Base-by-base conservation (phyloP, 2,113 vertebrate genomes). In the Petroica traversi region DNA sequence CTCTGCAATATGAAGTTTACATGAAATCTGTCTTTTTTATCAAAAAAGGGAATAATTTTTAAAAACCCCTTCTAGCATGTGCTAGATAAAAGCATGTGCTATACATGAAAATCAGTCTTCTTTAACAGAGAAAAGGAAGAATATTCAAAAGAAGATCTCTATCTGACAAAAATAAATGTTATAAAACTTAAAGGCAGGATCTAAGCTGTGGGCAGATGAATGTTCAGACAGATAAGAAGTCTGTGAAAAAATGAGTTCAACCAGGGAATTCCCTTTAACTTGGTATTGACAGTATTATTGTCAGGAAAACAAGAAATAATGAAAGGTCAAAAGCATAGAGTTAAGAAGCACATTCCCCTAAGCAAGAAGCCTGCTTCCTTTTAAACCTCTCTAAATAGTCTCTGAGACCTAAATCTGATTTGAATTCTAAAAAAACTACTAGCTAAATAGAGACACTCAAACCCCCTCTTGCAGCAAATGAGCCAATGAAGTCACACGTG, bases 191-290 rank as follows among this genome's bases (percentile, higher is more conserved):
- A 66, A 80, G 78, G 58, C 34, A 93, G 58, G 33, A 93, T 88
- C 71, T 93, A 78, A 94, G 66, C 89, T 92, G 49, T 59, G 75
- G 28, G 71, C 41, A 88, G 91, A 91, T 26, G 86, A 94, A 81
- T 96, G 91, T 58, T 94, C 88, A 89, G 85, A 73, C 36, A 76
- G 93, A 92, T 95, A 92, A 95, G 85, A 93, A 72, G 58, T 23
- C 66, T 82, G 49, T 82, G 87, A 91, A 82, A 79, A 79, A 69
- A 82, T 45, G 76, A 91, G 58, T 68, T 82, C 89, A 91, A 38
- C 74, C 6, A 69, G 89, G 96, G 95, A 95, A 95, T 96, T 95
- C 67, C 46, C 85, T 95, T 95, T 94, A 87, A 73, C 85, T 95
- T 82, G 41, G 28, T 88, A 91, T 82, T 73, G 87, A 95, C 88